A percentile compares a stretch with the other conserved stretches of the same genome.
These are phyloP conservation scores for Drosophila micromelanica DNA, from an alignment of 1,140 invertebrate species.

Conservation along the genomic window DNA sequence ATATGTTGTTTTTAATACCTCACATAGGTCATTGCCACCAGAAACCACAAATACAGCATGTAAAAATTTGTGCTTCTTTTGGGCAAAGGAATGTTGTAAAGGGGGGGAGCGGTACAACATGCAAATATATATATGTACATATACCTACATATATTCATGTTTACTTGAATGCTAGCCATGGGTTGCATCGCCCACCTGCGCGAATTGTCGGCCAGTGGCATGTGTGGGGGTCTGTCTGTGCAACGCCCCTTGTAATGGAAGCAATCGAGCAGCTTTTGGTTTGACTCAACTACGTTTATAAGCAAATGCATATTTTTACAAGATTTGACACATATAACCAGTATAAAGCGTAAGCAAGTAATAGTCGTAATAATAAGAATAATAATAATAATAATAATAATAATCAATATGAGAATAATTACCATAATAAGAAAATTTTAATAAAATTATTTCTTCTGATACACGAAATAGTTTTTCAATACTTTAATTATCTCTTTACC, in stretches of 20 bases:
- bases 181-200: conserved; percentile 24
- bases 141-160: background rate
- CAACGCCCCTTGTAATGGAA: conserved; percentile 20
- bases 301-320: background rate
- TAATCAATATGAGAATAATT: too few relatives aligned
- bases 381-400: too few relatives aligned
- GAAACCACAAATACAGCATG: conserved; percentile 13
- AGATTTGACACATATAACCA: background rate
- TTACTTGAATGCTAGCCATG: conserved; percentile 1
- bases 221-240: background rate
- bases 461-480: too few relatives aligned
- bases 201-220: background rate
- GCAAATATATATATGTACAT: conserved; percentile 1
- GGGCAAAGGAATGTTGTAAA: background rate
- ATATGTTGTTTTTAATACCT: conserved; percentile 14
- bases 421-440: too few relatives aligned
- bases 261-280: conserved; percentile 6
- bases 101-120: background rate
- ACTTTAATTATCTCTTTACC: too few relatives aligned
- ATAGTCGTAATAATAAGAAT: too few relatives aligned
- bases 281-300: background rate
- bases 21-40: conserved; percentile 44
- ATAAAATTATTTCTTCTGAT: too few relatives aligned
- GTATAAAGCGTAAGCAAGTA: too few relatives aligned
- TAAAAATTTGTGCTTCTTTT: conserved; percentile 12